Evolutionary conservation across 2,797 vertebrate species (phyloP).

Genomic region (Lemur catta): DNA sequence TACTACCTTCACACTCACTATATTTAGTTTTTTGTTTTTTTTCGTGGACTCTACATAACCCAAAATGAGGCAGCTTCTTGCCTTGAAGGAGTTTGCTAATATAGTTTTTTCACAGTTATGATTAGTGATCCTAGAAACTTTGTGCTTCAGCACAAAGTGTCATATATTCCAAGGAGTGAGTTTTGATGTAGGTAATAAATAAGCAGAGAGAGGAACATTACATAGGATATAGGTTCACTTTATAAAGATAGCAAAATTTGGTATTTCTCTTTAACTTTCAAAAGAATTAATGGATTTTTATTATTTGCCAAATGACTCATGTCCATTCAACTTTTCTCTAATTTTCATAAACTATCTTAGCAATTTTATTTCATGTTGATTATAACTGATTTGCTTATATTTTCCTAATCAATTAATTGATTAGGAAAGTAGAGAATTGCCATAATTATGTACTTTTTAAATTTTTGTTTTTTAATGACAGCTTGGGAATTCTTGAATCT

Average conservation of each 20-base stretch:
- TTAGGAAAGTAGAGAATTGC: constrained; percentile 1
- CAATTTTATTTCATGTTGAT: constrained; percentile 51
- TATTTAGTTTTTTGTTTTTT: constrained; percentile 1
- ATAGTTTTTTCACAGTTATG: background rate
- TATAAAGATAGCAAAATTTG: constrained; percentile 24
- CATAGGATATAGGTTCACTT: background rate
- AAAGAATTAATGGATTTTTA: constrained; percentile 27
- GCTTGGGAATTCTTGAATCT: background rate
- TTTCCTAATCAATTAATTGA: constrained; percentile 25
- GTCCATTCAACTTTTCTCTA: constrained; percentile 14
- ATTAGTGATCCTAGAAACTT: background rate
- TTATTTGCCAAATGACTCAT: background rate
- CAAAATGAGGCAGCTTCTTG: constrained; percentile 11
- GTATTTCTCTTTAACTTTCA: background rate
- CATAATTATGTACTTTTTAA: background rate
- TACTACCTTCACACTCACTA: background rate
- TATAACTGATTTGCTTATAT: background rate
- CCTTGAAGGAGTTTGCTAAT: background rate
- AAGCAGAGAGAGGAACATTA: background rate
- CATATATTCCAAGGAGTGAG: background rate
- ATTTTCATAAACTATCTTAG: constrained; percentile 24
- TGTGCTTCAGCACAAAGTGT: background rate
- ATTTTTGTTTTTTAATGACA: constrained; percentile 11
- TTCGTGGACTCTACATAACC: background rate
- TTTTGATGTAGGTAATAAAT: background rate